Evolutionary conservation across 1,140 invertebrate genomes (phyloP).

Genomic region (Heliconius hermathena): DNA sequence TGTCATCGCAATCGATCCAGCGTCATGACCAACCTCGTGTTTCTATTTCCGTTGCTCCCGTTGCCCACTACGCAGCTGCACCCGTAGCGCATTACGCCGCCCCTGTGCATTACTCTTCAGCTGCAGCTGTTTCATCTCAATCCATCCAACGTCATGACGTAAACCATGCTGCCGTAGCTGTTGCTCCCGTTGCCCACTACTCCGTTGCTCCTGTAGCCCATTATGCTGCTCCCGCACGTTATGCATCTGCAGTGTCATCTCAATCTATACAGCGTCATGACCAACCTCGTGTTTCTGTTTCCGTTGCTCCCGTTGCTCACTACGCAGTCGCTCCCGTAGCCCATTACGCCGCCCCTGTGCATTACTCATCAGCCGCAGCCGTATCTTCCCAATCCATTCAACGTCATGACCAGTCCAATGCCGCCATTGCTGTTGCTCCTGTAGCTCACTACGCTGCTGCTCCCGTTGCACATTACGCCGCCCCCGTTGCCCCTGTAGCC

Average conservation of each 20-base stretch:
- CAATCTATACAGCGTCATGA: slow-evolving; percentile 63
- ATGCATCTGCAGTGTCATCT: slow-evolving; percentile 61
- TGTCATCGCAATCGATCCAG: slow-evolving; percentile 67
- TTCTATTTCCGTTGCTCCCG: slow-evolving; percentile 42
- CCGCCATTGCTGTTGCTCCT: slow-evolving; percentile 13
- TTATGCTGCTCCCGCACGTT: slow-evolving; percentile 67
- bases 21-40: slow-evolving; percentile 50
- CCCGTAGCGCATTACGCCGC: slow-evolving; percentile 46
- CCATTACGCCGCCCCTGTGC: slow-evolving; percentile 42
- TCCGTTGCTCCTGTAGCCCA: slow-evolving; percentile 31
- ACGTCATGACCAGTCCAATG: slow-evolving; percentile 49
- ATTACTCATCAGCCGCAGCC: neutral
- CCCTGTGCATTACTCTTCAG: neutral
- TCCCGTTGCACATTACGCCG: slow-evolving; percentile 20
- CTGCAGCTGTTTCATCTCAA: neutral
- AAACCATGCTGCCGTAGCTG: slow-evolving; percentile 29
- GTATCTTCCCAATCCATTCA: slow-evolving; percentile 37
- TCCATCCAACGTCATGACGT: slow-evolving; percentile 53
- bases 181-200: neutral
- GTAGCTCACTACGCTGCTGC: neutral
- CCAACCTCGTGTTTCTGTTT: slow-evolving; percentile 39
- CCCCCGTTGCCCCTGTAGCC: slow-evolving; percentile 19
- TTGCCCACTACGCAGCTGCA: slow-evolving; percentile 38
- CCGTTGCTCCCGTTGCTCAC: slow-evolving; percentile 41
- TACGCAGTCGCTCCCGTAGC: slow-evolving; percentile 41